These are phyloP conservation scores for Gymnopithys bicolor DNA, from an alignment of 2,797 vertebrate species.

Conservation along the genomic window DNA sequence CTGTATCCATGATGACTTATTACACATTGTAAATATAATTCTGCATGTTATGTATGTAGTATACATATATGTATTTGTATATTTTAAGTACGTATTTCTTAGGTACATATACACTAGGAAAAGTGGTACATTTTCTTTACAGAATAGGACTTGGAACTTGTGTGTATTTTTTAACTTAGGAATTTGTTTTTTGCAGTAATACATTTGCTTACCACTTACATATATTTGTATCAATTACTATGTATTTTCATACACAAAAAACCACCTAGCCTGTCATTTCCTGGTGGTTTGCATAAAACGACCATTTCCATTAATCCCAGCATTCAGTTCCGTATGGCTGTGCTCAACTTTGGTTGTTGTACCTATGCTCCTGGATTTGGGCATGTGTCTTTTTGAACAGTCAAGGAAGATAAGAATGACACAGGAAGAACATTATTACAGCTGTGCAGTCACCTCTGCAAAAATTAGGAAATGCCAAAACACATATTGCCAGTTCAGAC, in stretches of 20 bases:
- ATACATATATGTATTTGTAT: not conserved
- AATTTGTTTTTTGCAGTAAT: accelerated
- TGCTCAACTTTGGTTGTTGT: not conserved
- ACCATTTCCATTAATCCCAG: not conserved
- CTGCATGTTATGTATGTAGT: not conserved
- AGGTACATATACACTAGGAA: not conserved
- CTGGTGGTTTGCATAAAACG: not conserved
- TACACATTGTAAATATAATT: not conserved
- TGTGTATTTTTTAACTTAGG: not conserved
- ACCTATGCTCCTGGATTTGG: not conserved
- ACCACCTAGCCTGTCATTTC: not conserved
- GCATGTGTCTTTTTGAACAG: not conserved
- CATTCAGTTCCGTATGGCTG: not conserved
- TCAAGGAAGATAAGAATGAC: not conserved
- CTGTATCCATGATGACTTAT: not conserved
- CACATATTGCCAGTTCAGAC: not conserved
- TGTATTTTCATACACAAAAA: not conserved
- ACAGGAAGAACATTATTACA: not conserved
- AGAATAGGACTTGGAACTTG: not conserved
- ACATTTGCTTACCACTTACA: not conserved
- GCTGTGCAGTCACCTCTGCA: not conserved
- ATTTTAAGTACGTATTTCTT: not conserved
- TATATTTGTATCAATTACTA: not conserved
- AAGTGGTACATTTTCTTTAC: not conserved
- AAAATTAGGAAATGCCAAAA: not conserved